Evolutionary conservation across 2,113 vertebrate genomes (phyloP).

Genomic region (Pterocles orientalis): DNA sequence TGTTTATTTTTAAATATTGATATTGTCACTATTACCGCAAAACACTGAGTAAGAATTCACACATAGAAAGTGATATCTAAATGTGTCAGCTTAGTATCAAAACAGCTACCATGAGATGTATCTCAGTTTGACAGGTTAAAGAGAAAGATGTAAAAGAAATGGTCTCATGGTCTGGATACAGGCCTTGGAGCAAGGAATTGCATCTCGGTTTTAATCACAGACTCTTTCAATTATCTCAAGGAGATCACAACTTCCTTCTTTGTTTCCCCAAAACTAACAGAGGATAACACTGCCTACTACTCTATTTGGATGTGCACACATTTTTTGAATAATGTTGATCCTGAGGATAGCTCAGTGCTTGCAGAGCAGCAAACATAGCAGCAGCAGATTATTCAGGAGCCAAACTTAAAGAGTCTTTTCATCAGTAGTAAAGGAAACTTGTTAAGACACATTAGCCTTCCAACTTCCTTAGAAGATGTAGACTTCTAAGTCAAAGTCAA

Average conservation of each 20-base stretch:
- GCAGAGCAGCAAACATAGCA: not conserved
- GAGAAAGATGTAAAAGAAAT: conserved; percentile 35
- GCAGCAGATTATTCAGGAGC: not conserved
- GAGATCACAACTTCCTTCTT: not conserved
- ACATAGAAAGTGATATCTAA: conserved; percentile 73
- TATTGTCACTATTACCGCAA: conserved; percentile 74
- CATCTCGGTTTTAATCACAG: conserved; percentile 10
- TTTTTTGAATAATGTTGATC: not conserved
- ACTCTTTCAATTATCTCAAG: not conserved
- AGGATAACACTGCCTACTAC: not conserved
- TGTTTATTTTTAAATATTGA: conserved; percentile 81
- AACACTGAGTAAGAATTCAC: conserved; percentile 80
- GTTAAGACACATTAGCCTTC: not conserved
- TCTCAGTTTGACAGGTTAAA: conserved; percentile 73
- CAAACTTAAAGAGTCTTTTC: not conserved
- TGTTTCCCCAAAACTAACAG: not conserved
- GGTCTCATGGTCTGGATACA: conserved; percentile 7
- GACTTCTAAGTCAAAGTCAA: not conserved
- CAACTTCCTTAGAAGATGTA: not conserved
- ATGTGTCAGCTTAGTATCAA: conserved; percentile 76
- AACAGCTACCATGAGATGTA: conserved; percentile 74
- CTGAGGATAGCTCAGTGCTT: not conserved
- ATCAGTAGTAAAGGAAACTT: not conserved
- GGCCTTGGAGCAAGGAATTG: conserved; percentile 15
- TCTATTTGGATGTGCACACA: not conserved